Percentiles rank a stretch among this genome's conserved stretches.
phyloP scores from a whole-genome alignment of 2,797 vertebrate species.

The Manis crassicaudata region DNA sequence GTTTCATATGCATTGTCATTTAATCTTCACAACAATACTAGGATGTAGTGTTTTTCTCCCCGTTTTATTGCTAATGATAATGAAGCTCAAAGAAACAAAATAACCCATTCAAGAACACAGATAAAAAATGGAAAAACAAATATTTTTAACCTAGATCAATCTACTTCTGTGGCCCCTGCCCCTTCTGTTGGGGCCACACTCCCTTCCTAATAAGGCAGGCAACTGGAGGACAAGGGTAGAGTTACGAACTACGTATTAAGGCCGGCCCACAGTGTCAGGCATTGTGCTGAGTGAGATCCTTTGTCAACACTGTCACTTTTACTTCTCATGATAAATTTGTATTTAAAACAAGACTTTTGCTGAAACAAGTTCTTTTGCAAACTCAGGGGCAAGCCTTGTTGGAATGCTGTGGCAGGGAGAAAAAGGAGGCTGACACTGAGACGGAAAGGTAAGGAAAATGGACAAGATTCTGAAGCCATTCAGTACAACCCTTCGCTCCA shows the following conservation, averaged over 20 bases:
- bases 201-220: background rate
- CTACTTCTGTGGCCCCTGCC: background rate
- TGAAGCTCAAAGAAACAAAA: conserved; percentile 2
- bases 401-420: background rate
- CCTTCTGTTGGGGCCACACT: background rate
- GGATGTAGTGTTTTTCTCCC: background rate
- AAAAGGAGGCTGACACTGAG: background rate
- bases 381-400: background rate
- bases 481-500: background rate
- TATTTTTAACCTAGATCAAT: background rate
- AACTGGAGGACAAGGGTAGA: background rate
- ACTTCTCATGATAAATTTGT: background rate
- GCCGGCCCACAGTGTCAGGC: background rate
- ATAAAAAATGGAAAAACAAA: background rate
- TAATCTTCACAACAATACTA: background rate
- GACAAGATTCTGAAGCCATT: background rate
- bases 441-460: background rate
- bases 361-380: background rate
- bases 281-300: background rate
- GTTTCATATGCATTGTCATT: background rate
- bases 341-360: background rate
- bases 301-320: background rate
- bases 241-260: background rate
- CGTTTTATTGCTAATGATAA: background rate
- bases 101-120: background rate